Conservation (phyloP, 2,797 vertebrate genomes). For the Emys orbicularis region DNA sequence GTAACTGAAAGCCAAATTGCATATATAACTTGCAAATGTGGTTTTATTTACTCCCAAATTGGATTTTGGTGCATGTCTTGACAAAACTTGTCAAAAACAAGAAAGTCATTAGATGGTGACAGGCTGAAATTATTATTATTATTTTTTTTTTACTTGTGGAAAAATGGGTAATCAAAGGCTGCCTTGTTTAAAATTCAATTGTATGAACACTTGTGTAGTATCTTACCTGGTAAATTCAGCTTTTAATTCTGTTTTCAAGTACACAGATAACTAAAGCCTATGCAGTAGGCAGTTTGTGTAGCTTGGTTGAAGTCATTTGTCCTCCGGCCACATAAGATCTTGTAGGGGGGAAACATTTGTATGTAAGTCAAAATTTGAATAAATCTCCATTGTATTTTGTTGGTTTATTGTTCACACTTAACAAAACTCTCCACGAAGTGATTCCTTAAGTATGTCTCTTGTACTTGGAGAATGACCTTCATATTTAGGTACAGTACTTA, state of each 20-base stretch:
- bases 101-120: not conserved
- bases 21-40: not conserved
- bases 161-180: not conserved
- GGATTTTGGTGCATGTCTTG: not conserved
- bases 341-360: not conserved
- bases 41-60: not conserved
- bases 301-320: not conserved
- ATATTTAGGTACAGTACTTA: constrained; percentile 48
- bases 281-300: not conserved
- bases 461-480: constrained; percentile 75
- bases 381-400: not conserved
- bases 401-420: constrained; percentile 32
- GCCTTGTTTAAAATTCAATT: not conserved
- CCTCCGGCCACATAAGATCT: not conserved
- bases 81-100: not conserved
- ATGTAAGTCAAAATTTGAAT: not conserved
- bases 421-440: constrained; percentile 51
- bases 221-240: not conserved
- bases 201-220: not conserved
- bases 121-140: not conserved
- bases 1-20: not conserved
- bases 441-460: constrained; percentile 59
- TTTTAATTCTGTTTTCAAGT: constrained; percentile 1
- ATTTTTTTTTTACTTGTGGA: not conserved
- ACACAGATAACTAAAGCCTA: not conserved